A percentile compares a stretch with the other conserved stretches of the same genome.
Evolutionary conservation across 2,888 invertebrate species (phyloP).

Genomic region (Leptarthrus brevirostris): DNA sequence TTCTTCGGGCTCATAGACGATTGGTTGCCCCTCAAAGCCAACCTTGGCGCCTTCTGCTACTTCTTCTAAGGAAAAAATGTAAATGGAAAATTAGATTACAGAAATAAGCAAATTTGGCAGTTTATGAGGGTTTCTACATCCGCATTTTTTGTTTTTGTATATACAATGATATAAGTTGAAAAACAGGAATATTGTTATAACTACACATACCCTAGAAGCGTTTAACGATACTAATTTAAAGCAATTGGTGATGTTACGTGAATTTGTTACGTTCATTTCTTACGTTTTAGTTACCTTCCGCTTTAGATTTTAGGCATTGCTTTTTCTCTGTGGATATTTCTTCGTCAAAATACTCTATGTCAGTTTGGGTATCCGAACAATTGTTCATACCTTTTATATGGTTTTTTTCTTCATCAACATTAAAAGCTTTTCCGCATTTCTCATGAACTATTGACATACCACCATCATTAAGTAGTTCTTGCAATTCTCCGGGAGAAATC

Average conservation of each 20-base stretch:
- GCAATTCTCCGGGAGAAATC: constrained; percentile 65
- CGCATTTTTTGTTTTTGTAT: constrained; percentile 45
- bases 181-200: background rate
- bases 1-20: constrained; percentile 44
- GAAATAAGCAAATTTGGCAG: constrained; percentile 9
- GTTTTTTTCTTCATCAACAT: constrained; percentile 67
- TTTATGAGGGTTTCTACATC: constrained; percentile 47
- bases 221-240: background rate
- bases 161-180: background rate
- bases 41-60: constrained; percentile 49
- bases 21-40: constrained; percentile 33
- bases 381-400: constrained; percentile 69
- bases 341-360: constrained; percentile 70
- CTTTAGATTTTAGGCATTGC: background rate
- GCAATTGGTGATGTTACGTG: background rate
- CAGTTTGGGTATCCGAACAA: constrained; percentile 68
- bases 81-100: constrained; percentile 32
- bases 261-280: no score
- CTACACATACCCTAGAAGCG: background rate
- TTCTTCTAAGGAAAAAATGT: constrained; percentile 51
- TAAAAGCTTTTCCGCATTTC: constrained; percentile 66
- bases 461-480: constrained; percentile 66
- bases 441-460: constrained; percentile 67
- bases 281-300: constrained; percentile 27
- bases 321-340: constrained; percentile 55